These are phyloP conservation scores for Cataglyphis hispanica DNA, from an alignment of 1,140 invertebrate species.

Conservation along the genomic window DNA sequence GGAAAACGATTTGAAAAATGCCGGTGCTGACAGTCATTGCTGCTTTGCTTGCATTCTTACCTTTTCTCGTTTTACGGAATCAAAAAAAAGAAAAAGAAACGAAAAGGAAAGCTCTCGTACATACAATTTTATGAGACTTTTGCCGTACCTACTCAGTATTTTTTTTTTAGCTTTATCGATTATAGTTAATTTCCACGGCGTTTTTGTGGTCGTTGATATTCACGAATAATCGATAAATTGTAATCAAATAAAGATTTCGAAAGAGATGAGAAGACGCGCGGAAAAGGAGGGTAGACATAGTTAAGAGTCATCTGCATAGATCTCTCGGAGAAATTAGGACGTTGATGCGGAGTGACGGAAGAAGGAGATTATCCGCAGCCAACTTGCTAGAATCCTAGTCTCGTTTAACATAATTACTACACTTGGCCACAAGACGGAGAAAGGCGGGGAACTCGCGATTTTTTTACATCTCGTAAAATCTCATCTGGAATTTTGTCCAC, in stretches of 20 bases:
- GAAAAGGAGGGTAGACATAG: background rate
- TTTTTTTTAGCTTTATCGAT: background rate
- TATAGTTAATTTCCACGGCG: background rate
- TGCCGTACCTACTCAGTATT: background rate
- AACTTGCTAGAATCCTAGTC: conserved; percentile 33
- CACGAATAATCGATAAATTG: background rate
- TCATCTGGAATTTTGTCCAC: conserved; percentile 38
- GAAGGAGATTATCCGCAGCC: conserved; percentile 37
- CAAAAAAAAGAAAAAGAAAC: conserved; percentile 2
- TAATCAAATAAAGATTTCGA: conserved; percentile 26
- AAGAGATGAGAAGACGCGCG: background rate
- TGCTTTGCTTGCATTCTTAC: background rate
- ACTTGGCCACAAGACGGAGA: conserved; percentile 12
- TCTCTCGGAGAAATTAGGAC: conserved; percentile 37
- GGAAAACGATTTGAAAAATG: conserved; percentile 40
- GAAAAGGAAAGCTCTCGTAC: background rate
- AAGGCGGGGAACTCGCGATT: background rate
- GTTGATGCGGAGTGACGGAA: conserved; percentile 37
- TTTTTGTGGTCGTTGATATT: background rate
- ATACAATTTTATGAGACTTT: conserved; percentile 3
- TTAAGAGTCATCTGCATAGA: conserved; percentile 25
- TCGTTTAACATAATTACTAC: conserved; percentile 52
- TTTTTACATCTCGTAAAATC: conserved; percentile 36
- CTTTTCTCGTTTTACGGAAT: conserved; percentile 18
- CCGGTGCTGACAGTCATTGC: background rate